phyloP scores from a whole-genome alignment of 1,140 invertebrate genomes.

The Drosophila rhopaloa region DNA sequence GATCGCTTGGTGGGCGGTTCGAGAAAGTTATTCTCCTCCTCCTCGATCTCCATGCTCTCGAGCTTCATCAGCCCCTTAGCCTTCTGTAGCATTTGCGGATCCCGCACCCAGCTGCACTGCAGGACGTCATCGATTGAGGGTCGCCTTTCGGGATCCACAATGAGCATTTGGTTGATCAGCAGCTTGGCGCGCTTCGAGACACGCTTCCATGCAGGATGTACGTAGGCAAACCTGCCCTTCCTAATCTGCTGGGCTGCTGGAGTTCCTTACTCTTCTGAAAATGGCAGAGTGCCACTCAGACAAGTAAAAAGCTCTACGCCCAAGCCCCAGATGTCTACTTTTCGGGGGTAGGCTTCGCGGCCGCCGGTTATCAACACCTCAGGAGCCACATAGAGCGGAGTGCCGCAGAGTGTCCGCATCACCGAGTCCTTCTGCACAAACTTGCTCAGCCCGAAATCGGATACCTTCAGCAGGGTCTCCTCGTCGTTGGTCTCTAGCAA shows the following conservation, averaged over 20 bases:
- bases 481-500: conserved; percentile 88
- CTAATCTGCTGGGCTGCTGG: conserved; percentile 88
- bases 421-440: conserved; percentile 90
- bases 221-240: conserved; percentile 87
- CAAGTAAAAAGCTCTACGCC: conserved; percentile 94
- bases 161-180: conserved; percentile 90
- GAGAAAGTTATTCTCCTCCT: conserved; percentile 78
- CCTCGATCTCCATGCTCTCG: conserved; percentile 63
- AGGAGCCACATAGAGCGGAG: conserved; percentile 93
- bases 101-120: conserved; percentile 89
- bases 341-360: conserved; percentile 89
- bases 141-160: no score
- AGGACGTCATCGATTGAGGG: conserved; percentile 90
- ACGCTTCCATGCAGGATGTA: conserved; percentile 86
- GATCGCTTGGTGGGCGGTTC: conserved; percentile 77
- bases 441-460: conserved; percentile 95
- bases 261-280: conserved; percentile 87
- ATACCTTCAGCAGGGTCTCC: conserved; percentile 91
- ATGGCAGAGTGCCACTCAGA: conserved; percentile 88
- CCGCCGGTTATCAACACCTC: conserved; percentile 90
- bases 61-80: conserved; percentile 76
- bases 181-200: conserved; percentile 88
- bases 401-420: conserved; percentile 95
- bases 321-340: conserved; percentile 96
- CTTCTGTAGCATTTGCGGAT: conserved; percentile 74